Conservation (phyloP, 1,140 invertebrate genomes). For the Ganaspis sp. region DNA sequence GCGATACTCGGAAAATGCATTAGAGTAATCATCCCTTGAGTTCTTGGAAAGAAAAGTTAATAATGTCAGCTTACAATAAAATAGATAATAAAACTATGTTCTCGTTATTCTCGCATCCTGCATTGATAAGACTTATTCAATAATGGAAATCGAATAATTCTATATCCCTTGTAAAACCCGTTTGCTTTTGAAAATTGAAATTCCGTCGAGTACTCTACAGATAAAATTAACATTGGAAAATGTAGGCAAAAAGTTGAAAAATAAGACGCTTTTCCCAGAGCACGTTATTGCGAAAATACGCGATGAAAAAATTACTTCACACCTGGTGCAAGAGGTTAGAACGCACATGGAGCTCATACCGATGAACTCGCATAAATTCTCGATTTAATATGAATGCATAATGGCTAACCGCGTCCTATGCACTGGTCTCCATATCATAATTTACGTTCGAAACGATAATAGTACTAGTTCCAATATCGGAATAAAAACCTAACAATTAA, state of each 20-base stretch:
- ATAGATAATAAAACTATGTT: conserved; percentile 7
- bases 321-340: conserved; percentile 17
- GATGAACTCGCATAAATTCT: conserved; percentile 53
- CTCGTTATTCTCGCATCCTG: not conserved
- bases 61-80: not conserved
- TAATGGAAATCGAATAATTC: conserved; percentile 20
- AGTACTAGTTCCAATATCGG: conserved; percentile 26
- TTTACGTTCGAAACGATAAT: conserved; percentile 42
- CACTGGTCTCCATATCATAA: not conserved
- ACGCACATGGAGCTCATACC: conserved; percentile 39
- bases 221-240: conserved; percentile 7
- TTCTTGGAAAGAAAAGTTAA: not conserved
- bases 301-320: conserved; percentile 23
- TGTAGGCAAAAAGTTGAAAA: not conserved
- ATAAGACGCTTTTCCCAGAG: not conserved
- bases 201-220: not conserved
- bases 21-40: conserved; percentile 5
- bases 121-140: conserved; percentile 5
- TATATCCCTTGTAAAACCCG: not conserved
- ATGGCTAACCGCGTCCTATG: conserved; percentile 36
- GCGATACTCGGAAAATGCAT: not conserved
- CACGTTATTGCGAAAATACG: not conserved
- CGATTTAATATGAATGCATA: conserved; percentile 56
- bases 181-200: conserved; percentile 7
- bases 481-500: not conserved